Conservation (phyloP, 1,140 invertebrate genomes). For the Sitobion miscanthi region DNA sequence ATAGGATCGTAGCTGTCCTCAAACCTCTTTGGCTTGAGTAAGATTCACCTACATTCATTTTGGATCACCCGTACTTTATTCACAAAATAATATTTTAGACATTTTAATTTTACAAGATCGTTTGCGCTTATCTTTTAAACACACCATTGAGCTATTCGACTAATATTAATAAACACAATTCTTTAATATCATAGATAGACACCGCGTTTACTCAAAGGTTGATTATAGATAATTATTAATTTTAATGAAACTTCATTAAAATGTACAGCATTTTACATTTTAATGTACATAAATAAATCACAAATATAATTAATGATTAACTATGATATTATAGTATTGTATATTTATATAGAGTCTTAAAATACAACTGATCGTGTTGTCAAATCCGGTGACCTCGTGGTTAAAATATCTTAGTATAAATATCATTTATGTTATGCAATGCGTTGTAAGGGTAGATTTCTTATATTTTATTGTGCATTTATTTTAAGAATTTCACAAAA, state of each 20-base stretch:
- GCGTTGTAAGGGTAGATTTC: slow-evolving; percentile 7
- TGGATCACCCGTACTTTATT: background rate
- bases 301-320: background rate
- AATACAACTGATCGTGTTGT: background rate
- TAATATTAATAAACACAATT: background rate
- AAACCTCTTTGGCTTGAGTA: background rate
- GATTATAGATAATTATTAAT: background rate
- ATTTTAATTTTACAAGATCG: no score
- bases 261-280: background rate
- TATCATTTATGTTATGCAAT: background rate
- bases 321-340: background rate
- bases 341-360: background rate
- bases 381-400: background rate
- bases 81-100: no score
- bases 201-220: background rate
- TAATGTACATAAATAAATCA: background rate
- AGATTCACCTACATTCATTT: background rate
- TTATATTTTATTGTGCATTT: background rate
- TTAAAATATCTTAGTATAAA: slow-evolving; percentile 28
- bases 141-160: background rate
- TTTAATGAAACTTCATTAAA: background rate
- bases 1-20: background rate
- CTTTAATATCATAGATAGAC: background rate
- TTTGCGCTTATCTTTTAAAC: background rate
- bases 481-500: slow-evolving; percentile 30